Percentiles rank a stretch among this genome's conserved stretches.
These are phyloP conservation scores for Copidosoma aretas DNA, from an alignment of 2,888 invertebrate genomes.

Conservation along the genomic window DNA sequence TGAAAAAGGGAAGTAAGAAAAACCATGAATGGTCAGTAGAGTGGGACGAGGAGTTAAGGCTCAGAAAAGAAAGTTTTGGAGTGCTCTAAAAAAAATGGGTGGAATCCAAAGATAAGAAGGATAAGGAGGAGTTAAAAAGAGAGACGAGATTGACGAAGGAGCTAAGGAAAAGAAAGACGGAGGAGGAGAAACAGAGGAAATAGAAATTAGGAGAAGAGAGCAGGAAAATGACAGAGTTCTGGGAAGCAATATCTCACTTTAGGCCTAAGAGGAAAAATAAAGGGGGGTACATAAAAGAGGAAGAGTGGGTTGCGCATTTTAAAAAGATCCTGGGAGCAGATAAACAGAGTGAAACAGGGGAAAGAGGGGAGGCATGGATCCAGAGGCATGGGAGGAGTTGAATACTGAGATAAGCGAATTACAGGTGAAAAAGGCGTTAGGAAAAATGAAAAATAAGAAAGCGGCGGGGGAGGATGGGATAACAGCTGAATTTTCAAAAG, in stretches of 20 bases:
- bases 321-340: not conserved
- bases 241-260: not conserved
- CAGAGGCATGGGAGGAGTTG: not conserved
- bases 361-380: not conserved
- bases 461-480: conserved; percentile 3
- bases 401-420: not conserved
- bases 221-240: not conserved
- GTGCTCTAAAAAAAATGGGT: not conserved
- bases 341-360: not conserved
- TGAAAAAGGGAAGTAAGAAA: no score
- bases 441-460: not conserved
- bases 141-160: not conserved
- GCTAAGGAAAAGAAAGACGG: no score
- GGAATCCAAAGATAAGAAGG: not conserved
- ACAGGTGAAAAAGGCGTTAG: not conserved
- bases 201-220: no score
- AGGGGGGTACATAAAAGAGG: not conserved
- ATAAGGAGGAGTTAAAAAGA: no score
- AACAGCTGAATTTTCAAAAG: not conserved
- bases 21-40: no score
- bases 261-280: not conserved
- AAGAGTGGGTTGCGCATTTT: no score
- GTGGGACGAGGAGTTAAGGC: no score
- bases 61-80: not conserved
- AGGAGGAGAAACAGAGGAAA: not conserved